Conservation (phyloP, 1,140 invertebrate genomes). For the Dinoponera quadriceps region DNA sequence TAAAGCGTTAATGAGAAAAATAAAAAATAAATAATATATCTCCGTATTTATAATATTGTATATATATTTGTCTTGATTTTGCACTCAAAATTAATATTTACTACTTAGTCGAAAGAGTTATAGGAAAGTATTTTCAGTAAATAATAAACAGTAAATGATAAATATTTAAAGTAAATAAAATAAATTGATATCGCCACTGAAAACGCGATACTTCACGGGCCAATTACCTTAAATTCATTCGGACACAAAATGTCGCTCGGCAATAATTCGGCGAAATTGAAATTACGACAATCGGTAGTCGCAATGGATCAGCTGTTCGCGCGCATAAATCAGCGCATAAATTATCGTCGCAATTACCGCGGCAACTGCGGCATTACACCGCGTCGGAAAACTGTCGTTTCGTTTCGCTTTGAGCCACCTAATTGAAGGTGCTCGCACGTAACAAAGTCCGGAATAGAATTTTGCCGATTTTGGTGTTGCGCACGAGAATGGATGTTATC, state of each 20-base stretch:
- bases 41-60: no score
- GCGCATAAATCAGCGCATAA: conserved; percentile 15
- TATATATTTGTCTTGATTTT: no score
- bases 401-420: conserved; percentile 51
- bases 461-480: conserved; percentile 57
- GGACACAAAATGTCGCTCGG: background rate
- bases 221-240: no score
- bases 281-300: conserved; percentile 26
- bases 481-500: conserved; percentile 53
- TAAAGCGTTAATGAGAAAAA: no score
- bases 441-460: conserved; percentile 58
- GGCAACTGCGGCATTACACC: conserved; percentile 9
- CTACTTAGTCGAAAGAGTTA: no score
- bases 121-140: no score
- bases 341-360: conserved; percentile 40
- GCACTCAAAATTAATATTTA: no score
- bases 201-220: no score
- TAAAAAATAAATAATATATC: no score
- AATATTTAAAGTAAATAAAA: no score
- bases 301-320: background rate
- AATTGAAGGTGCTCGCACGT: conserved; percentile 59
- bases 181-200: no score
- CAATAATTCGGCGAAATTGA: background rate
- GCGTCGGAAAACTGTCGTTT: conserved; percentile 54
- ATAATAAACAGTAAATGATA: no score